Base-by-base conservation (phyloP, 64 coral and sea anemone genomes). In the Stylophora pistillata region DNA sequence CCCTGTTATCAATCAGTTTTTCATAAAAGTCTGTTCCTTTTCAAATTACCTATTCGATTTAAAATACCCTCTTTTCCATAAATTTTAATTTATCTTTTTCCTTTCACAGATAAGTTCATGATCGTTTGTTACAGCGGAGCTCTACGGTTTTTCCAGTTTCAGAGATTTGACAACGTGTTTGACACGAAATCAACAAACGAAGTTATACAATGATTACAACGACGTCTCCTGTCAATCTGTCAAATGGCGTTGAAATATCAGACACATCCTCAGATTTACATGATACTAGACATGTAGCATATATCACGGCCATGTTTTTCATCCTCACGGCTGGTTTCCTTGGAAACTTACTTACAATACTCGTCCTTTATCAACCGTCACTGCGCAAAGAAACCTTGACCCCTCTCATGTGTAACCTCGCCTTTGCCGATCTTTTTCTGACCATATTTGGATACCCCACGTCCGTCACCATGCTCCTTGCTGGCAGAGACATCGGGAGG, bases 371-470 rank as follows among this genome's bases (percentile, higher is more conserved):
- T 17, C 73, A 88, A 23, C 54, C 71, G 10, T 59, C 9, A 4
- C 73, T 78, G 41, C 86, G 73, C 30, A 65, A 23, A 1, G 59
- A 75, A 54, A 76, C 71, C 74, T 26, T 81, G 4, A 79, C 75
- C 27, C 77, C 78, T 33, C 70, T 82, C 55, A 69, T 90, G 54
- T 26, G 73, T 13, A 81, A 81, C 73, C 25, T 87, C 0, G 91
- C 85, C 21, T 21, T 92, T 5, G 84, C 63, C 9, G 54, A 79
- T 73, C 30, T 92, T 52, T 59, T 79, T 23, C 63, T 92, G 16
- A 77, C 58, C 10, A n/a, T 79, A 37, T 85, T 85, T 77, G 89
- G 79, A 23, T 91, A 91, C 61, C 89, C 91, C 15, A 56, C 69
- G 11, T 20, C 74, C 16, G 56, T 82, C 41, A 34, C 2, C 25